Evolutionary conservation across 2,113 vertebrate genomes (phyloP), one percentile per base, ranked within the genome.

Genomic region (Excalfactoria chinensis): DNA sequence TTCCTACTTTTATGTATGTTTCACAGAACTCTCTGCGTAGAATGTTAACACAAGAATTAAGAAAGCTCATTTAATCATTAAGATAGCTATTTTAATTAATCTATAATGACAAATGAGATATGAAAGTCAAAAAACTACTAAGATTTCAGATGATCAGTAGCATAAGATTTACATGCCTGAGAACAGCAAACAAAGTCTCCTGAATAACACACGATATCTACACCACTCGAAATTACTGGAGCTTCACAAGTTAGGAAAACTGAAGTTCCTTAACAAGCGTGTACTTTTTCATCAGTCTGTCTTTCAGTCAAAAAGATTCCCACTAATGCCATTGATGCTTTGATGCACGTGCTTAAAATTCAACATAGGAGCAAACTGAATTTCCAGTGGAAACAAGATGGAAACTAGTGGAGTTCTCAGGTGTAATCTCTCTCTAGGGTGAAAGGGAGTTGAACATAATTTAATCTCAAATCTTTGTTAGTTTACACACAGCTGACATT

Each of bases 21-120:
- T 34, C 46, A 60, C 0, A 74, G 26, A 40, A 28, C 3, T 46
- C 48, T 82, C 26, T 17, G 56, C 25, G 69, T 0, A 44, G 5
- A 88, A 70, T 2, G 5, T 15, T 48, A 64, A 5, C 40, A 9
- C 6, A 32, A 53, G 9, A 82, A 71, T 60, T 56, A 34, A 86
- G n/a, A 77, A 63, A 85, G 48, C 4, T 5, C 41, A 58, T 10
- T 40, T n/a, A 6, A 58, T 48, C 62, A 44, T 69, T 72, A 53
- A 72, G 6, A 48, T 0, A 82, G 21, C 3, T 21, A 64, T 58
- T 40, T 32, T 91, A 73, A 67, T 41, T 58, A 64, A 56, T 32
- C 35, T 49, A 49, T 35, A 58, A n/a, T 3, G 16, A 7, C 35
- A 86, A 69, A 3, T 59, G n/a, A 78, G 64, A 80, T 6, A 41